Conservation (phyloP, 2,113 vertebrate genomes). For the Nanorana parkeri region DNA sequence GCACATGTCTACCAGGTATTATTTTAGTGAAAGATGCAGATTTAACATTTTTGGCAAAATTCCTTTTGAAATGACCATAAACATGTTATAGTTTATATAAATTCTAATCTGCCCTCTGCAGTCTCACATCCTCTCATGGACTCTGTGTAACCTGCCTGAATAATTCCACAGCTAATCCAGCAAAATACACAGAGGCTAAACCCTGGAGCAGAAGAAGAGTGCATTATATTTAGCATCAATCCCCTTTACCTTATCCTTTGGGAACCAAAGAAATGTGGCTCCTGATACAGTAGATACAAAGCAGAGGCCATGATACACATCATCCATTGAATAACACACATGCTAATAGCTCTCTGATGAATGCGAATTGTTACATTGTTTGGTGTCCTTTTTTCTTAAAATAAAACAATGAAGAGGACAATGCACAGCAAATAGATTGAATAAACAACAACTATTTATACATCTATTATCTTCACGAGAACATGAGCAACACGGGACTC, state of each 20-base stretch:
- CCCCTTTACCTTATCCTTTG: neutral
- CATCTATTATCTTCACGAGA: neutral
- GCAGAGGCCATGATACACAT: neutral
- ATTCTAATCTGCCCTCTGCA: no score
- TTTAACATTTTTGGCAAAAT: no score
- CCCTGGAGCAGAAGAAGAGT: neutral
- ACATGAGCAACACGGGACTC: neutral
- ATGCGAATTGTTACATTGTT: neutral
- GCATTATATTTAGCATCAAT: neutral
- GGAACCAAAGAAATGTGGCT: neutral
- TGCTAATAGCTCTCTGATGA: neutral
- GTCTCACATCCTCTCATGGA: no score
- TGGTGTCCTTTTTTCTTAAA: neutral
- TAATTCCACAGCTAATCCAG: neutral
- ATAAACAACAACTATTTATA: conserved; percentile 18
- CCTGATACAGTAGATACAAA: neutral
- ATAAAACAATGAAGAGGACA: conserved; percentile 17
- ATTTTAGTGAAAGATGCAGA: no score
- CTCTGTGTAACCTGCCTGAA: neutral
- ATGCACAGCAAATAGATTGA: neutral
- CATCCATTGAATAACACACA: neutral
- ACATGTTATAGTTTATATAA: no score
- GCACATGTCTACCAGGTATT: no score
- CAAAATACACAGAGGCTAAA: neutral
- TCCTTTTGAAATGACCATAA: no score